phyloP scores from a whole-genome alignment of 2,113 vertebrate genomes.

The Ailuropoda melanoleuca region DNA sequence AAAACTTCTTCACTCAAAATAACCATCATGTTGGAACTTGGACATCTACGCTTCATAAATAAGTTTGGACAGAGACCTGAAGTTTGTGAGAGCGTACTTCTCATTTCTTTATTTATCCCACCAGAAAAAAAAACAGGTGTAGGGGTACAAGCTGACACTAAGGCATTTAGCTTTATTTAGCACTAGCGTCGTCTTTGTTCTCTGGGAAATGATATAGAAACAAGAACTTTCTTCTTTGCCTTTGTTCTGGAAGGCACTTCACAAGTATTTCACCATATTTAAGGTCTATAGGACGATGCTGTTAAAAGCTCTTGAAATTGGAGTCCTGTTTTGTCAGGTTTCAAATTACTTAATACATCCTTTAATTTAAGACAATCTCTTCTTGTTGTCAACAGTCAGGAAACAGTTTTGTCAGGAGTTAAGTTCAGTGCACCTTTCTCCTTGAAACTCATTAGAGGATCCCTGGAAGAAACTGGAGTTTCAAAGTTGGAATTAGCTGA shows the following conservation, averaged over 20 bases:
- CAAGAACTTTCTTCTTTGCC: not conserved
- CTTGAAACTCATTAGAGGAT: not conserved
- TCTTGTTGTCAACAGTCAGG: not conserved
- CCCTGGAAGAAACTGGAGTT: not conserved
- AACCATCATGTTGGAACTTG: constrained; percentile 23
- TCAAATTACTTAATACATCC: not conserved
- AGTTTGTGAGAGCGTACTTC: not conserved
- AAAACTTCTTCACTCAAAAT: constrained; percentile 57
- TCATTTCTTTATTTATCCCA: not conserved
- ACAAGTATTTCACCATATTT: not conserved
- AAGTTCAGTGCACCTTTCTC: not conserved
- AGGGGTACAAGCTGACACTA: not conserved
- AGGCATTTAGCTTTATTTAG: not conserved
- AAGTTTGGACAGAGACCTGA: constrained; percentile 50
- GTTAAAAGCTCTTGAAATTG: not conserved
- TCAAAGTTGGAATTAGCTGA: not conserved
- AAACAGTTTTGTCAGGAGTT: not conserved
- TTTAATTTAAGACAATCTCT: constrained; percentile 17
- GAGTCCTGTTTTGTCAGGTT: not conserved
- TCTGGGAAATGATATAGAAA: not conserved
- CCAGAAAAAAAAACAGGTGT: not conserved
- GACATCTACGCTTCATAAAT: constrained; percentile 14
- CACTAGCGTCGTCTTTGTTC: not conserved
- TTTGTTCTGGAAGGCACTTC: not conserved
- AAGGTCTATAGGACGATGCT: not conserved